Percentiles rank a stretch among this genome's conserved stretches.
Evolutionary conservation across 1,140 invertebrate genomes (phyloP).

Genomic region (Sminthurinus signatus): DNA sequence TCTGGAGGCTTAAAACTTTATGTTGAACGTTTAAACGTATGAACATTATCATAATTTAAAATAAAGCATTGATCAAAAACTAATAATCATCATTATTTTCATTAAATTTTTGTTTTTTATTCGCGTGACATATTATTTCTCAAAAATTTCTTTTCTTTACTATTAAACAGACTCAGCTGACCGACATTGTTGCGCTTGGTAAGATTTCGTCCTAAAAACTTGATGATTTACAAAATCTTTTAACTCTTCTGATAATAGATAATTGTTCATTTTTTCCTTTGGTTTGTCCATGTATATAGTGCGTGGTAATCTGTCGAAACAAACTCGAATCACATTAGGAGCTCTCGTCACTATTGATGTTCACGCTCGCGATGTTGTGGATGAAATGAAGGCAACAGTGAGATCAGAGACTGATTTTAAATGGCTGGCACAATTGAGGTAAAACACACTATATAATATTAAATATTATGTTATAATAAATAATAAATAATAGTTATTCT

Average conservation of each 20-base stretch:
- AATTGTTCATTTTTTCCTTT: no score
- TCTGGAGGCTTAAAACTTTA: conserved; percentile 46
- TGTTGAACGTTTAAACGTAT: conserved; percentile 41
- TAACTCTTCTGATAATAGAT: no score
- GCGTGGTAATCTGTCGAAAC: conserved; percentile 54
- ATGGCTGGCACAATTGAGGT: conserved; percentile 79
- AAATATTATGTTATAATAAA: conserved; percentile 23
- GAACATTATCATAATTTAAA: conserved; percentile 45
- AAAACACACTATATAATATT: no score
- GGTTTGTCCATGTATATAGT: no score
- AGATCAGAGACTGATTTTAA: conserved; percentile 73
- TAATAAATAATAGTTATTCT: not conserved
- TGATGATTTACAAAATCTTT: no score
- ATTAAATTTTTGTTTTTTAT: no score
- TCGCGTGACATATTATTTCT: no score
- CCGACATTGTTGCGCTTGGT: conserved; percentile 51
- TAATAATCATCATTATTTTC: no score
- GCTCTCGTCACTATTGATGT: conserved; percentile 86
- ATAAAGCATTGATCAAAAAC: conserved; percentile 52
- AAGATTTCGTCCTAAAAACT: no score
- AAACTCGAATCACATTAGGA: conserved; percentile 70
- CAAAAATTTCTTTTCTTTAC: no score
- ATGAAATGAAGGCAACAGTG: conserved; percentile 63
- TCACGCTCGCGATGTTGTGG: conserved; percentile 81
- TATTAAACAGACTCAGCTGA: conserved; percentile 50